Conservation (phyloP, 2,888 invertebrate genomes). For the Stomorhina lunata region DNA sequence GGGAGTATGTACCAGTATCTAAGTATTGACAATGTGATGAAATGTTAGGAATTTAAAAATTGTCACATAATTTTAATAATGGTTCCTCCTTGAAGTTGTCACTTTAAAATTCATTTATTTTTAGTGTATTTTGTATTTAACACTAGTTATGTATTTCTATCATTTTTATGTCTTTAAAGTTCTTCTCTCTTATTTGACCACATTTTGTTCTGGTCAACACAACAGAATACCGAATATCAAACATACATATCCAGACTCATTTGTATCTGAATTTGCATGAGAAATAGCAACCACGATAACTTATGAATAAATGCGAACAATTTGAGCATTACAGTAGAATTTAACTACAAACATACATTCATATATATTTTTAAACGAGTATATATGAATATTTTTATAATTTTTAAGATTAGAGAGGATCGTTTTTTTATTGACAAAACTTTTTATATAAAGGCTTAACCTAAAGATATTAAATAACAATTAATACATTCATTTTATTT, state of each 20-base stretch:
- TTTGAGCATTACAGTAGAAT: constrained; percentile 6
- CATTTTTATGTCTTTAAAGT: neutral
- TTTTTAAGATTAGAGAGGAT: too few species aligned
- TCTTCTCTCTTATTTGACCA: constrained; percentile 14
- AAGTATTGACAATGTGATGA: neutral
- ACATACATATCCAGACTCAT: neutral
- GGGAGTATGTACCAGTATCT: neutral
- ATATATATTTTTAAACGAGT: neutral
- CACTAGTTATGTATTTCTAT: neutral
- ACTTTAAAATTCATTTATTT: neutral
- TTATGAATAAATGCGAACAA: constrained; percentile 31
- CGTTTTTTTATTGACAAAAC: too few species aligned
- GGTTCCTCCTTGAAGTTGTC: neutral
- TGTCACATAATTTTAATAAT: neutral
- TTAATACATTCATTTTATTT: neutral
- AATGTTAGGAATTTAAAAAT: neutral
- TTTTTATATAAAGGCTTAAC: neutral
- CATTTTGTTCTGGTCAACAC: constrained; percentile 42
- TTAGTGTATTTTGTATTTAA: neutral
- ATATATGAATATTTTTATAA: neutral
- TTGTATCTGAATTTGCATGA: constrained; percentile 23
- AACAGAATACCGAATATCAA: neutral
- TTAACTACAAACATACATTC: neutral
- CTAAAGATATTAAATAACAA: neutral
- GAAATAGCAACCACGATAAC: constrained; percentile 35